phyloP scores from a whole-genome alignment of 2,888 invertebrate genomes.

The Lithophane semibrunnea region DNA sequence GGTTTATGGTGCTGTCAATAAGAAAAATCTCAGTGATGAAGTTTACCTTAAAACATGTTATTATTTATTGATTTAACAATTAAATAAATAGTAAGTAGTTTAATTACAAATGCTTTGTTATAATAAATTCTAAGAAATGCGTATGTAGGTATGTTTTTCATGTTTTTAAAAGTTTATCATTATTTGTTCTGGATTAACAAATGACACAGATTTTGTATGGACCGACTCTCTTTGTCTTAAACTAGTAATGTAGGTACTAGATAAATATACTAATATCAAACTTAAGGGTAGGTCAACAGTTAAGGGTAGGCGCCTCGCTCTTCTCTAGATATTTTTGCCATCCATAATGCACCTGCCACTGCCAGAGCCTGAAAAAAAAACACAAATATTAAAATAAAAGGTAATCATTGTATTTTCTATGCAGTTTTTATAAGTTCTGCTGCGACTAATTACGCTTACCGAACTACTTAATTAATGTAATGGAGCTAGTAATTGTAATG shows the following conservation, averaged over 20 bases:
- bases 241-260: constrained; percentile 18
- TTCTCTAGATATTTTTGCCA: constrained; percentile 84
- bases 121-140: constrained; percentile 24
- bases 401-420: background rate
- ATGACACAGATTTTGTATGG: constrained; percentile 1
- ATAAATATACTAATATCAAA: constrained; percentile 23
- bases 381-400: background rate
- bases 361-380: constrained; percentile 80
- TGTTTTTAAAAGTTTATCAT: background rate
- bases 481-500: background rate
- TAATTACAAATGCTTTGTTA: constrained; percentile 23
- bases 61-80: constrained; percentile 2
- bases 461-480: background rate
- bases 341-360: constrained; percentile 84
- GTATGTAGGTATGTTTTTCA: constrained; percentile 1
- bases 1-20: no score
- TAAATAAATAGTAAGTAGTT: constrained; percentile 17
- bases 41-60: background rate
- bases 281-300: constrained; percentile 23
- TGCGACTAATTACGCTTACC: background rate
- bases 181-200: constrained; percentile 51
- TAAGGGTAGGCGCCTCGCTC: constrained; percentile 80
- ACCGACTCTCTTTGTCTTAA: background rate
- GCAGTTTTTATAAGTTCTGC: background rate
- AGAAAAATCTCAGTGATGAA: background rate